Base-by-base conservation (phyloP, 2,797 vertebrate genomes). In the Thamnophis elegans region DNA sequence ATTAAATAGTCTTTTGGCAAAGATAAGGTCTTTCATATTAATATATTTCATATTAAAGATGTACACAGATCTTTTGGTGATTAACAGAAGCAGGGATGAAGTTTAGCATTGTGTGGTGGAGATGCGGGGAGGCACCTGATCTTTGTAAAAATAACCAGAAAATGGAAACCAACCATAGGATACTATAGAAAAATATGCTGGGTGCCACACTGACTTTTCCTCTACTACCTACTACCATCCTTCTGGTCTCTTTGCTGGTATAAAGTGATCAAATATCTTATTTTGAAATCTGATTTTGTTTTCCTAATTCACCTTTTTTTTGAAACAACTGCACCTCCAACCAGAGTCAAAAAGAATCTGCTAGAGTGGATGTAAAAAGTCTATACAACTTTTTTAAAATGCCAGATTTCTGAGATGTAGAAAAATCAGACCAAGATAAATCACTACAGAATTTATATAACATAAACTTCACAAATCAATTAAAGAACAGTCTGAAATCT, bases 261-360 rank as follows among this genome's bases (percentile, higher is more conserved):
- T 90, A 32, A 87, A 94, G 91, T 90, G 94, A 88, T 93, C 91
- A 65, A n/a, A 60, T 0, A 91, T 93, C 91, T 92, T 94, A 94
- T 32, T 91, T 92, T 94, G 87, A 94, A 88, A 36, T 12, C 93
- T 93, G 87, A 93, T 78, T 93, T 82, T 92, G 56, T 92, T 28
- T 0, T 78, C 60, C 89, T 47, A 53, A 58, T 91, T 94, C 92
- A 85, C n/a, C 55, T 93, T 93, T 92, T 92, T 95, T 95, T 94
- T 85, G 90, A 95, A 96, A 93, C 92, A 94, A 28, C 89, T 96
- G 90, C 68, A 73, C 95, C 92, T 54, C 26, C 89, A 92, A 28
- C 62, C 0, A 62, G 89, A 94, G 89, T 85, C 0, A 1, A 60
- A 68, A 65, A 62, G 54, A 87, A 25, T 32, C 54, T 86, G 85